phyloP scores from a whole-genome alignment of 2,113 vertebrate genomes.

The Diadophis punctatus region DNA sequence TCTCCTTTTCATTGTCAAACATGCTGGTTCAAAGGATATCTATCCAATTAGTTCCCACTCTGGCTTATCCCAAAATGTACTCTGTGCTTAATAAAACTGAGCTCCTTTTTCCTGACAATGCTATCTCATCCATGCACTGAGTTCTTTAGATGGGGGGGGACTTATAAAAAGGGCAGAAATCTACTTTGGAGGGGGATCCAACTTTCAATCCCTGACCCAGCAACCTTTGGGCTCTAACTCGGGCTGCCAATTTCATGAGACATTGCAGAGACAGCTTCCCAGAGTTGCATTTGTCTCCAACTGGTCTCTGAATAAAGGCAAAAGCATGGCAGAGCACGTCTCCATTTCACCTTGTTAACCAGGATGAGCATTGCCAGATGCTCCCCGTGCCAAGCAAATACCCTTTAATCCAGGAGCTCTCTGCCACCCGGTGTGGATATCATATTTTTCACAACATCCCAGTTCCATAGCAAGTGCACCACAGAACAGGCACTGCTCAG shows the following conservation, averaged over 20 bases:
- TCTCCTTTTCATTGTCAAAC: not conserved
- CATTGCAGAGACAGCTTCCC: not conserved
- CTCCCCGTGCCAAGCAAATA: not conserved
- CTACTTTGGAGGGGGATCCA: not conserved
- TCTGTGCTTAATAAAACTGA: not conserved
- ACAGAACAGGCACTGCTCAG: not conserved
- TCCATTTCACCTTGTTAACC: not conserved
- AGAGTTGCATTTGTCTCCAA: not conserved
- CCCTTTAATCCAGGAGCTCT: not conserved
- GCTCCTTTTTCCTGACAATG: not conserved
- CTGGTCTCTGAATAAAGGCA: not conserved
- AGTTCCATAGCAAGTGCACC: not conserved
- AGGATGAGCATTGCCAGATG: conserved; percentile 3
- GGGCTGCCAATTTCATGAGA: not conserved
- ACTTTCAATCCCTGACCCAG: not conserved
- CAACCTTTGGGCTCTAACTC: not conserved
- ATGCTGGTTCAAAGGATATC: not conserved
- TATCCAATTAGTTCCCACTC: not conserved
- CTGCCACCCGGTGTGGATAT: not conserved
- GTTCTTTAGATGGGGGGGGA: not conserved
- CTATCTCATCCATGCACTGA: not conserved
- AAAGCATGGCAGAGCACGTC: conserved; percentile 18
- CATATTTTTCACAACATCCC: not conserved
- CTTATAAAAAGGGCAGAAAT: not conserved
- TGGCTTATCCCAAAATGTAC: not conserved